Conservation (phyloP, 2,113 vertebrate genomes). For the Agapornis roseicollis region DNA sequence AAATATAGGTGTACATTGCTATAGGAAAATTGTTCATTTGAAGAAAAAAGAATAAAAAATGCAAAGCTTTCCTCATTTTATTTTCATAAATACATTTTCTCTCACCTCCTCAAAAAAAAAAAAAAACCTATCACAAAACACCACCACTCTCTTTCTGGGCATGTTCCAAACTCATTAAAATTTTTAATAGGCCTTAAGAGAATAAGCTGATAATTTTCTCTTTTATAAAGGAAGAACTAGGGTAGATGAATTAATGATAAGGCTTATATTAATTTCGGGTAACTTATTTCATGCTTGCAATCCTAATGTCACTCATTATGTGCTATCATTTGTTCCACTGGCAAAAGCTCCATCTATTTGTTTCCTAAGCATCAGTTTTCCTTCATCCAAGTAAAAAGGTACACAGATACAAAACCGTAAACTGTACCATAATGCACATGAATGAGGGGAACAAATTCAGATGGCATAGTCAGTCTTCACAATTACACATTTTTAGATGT, state of each 20-base stretch:
- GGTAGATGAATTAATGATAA: background rate
- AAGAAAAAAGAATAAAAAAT: background rate
- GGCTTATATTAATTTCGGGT: background rate
- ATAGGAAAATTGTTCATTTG: background rate
- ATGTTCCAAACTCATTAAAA: background rate
- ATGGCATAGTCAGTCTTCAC: background rate
- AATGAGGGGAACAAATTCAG: background rate
- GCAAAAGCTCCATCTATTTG: background rate
- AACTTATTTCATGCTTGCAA: background rate
- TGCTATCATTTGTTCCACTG: background rate
- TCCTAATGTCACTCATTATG: background rate
- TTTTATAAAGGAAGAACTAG: background rate
- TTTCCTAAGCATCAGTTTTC: background rate
- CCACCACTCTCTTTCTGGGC: background rate
- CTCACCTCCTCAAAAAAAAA: background rate
- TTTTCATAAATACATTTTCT: background rate
- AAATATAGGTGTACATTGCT: background rate
- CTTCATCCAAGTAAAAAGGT: background rate
- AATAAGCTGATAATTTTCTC: background rate
- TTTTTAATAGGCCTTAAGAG: background rate
- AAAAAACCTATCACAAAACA: background rate
- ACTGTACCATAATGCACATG: background rate
- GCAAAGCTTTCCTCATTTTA: background rate
- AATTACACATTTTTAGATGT: background rate
- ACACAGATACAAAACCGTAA: background rate